Evolutionary conservation across 1,140 invertebrate genomes (phyloP).

Genomic region (Ceratina australensis): DNA sequence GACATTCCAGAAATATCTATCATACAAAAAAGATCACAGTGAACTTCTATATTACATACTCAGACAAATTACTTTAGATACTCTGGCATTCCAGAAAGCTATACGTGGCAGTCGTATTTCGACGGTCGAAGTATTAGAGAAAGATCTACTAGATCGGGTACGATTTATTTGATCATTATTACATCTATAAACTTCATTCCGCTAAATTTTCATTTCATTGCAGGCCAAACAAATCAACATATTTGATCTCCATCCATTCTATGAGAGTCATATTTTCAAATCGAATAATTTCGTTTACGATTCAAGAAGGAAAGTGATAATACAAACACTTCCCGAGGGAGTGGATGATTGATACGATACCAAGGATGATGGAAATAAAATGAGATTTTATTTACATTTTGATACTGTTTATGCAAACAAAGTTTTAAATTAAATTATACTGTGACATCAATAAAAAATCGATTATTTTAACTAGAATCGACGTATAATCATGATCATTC

Average conservation of each 20-base stretch:
- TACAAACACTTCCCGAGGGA: conserved; percentile 87
- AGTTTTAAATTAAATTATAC: conserved; percentile 2
- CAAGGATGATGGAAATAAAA: neutral
- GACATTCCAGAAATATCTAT: conserved; percentile 96
- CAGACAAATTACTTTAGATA: conserved; percentile 95
- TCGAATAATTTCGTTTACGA: conserved; percentile 95
- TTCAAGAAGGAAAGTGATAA: conserved; percentile 89
- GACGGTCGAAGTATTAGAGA: conserved; percentile 93
- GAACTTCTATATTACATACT: conserved; percentile 97
- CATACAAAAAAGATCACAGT: conserved; percentile 97
- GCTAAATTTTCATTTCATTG: conserved; percentile 68
- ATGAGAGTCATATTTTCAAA: conserved; percentile 94
- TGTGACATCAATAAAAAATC: conserved; percentile 14
- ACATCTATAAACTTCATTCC: neutral
- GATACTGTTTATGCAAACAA: neutral
- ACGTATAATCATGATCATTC: too few species aligned
- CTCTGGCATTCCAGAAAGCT: conserved; percentile 91
- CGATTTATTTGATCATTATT: neutral
- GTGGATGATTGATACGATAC: conserved; percentile 58
- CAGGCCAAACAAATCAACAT: conserved; percentile 96
- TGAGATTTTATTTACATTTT: conserved; percentile 25
- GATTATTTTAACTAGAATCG: neutral
- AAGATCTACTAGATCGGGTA: conserved; percentile 93
- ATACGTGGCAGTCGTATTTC: conserved; percentile 86
- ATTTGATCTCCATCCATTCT: conserved; percentile 93